A percentile compares a stretch with the other conserved stretches of the same genome.
phyloP scores from a whole-genome alignment of 1,140 invertebrate genomes.

The Pogonomyrmex californicus region DNA sequence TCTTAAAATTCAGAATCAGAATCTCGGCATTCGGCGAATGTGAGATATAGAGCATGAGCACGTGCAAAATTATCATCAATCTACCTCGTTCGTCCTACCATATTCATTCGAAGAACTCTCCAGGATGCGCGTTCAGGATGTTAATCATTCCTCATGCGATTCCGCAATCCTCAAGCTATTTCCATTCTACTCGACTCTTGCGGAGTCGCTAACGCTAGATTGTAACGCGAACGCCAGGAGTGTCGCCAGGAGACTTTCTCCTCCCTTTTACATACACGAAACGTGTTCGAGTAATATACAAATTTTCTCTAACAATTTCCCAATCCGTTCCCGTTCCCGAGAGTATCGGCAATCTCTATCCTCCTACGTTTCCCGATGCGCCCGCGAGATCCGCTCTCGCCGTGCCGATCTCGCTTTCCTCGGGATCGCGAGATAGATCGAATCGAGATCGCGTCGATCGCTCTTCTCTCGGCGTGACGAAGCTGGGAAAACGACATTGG shows the following conservation, averaged over 20 bases:
- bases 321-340: neutral
- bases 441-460: slow-evolving; percentile 27
- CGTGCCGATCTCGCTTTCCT: neutral
- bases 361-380: neutral
- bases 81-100: neutral
- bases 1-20: neutral
- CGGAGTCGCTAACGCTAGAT: neutral
- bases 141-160: neutral
- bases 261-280: neutral
- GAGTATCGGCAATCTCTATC: neutral
- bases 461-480: slow-evolving; percentile 31
- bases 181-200: neutral
- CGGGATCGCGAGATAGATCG: neutral
- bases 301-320: slow-evolving; percentile 1
- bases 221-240: neutral
- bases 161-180: neutral
- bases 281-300: neutral
- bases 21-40: neutral
- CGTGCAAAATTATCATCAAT: neutral
- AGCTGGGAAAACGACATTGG: slow-evolving; percentile 66
- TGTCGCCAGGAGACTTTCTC: neutral
- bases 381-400: neutral
- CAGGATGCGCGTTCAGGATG: neutral
- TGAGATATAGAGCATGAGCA: neutral
- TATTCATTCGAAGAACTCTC: neutral